phyloP scores from a whole-genome alignment of 2,888 invertebrate species.

The Quadroppia sp. region DNA sequence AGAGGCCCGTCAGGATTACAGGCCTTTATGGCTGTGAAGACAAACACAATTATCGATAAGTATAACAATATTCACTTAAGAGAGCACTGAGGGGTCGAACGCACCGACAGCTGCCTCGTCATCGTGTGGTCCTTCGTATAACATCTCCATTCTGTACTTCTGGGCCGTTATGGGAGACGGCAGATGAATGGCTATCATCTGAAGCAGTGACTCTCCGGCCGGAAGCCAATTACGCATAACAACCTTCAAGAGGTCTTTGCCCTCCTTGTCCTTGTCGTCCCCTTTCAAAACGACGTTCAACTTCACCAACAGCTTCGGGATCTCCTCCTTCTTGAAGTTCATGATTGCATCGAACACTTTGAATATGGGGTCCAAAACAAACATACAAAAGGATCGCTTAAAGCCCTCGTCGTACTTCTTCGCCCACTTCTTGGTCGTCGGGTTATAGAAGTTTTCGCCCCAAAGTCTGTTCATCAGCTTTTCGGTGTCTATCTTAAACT shows the following conservation, averaged over 20 bases:
- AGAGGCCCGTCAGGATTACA: conserved; percentile 96
- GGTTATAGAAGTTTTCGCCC: conserved; percentile 99
- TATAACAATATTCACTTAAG: conserved; percentile 47
- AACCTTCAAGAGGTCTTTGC: conserved; percentile 90
- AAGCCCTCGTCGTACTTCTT: conserved; percentile 84
- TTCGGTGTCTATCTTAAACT: conserved; percentile 94
- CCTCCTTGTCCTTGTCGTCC: conserved; percentile 94
- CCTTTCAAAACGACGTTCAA: conserved; percentile 84
- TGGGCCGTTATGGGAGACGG: conserved; percentile 99
- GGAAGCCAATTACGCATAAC: conserved; percentile 99
- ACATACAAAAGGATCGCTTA: conserved; percentile 98
- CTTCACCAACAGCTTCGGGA: conserved; percentile 78
- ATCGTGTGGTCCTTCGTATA: conserved; percentile 97
- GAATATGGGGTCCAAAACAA: conserved; percentile 97
- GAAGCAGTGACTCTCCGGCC: conserved; percentile 97
- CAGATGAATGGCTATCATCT: conserved; percentile 99
- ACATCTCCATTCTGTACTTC: conserved; percentile 98
- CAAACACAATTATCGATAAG: no score
- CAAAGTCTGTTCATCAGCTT: conserved; percentile 92
- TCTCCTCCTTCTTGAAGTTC: conserved; percentile 94
- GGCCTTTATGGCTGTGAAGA: conserved; percentile 60
- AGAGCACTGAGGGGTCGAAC: background rate
- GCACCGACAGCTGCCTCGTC: conserved; percentile 76
- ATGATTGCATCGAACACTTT: conserved; percentile 83
- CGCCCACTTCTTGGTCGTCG: conserved; percentile 96